Evolutionary conservation across 2,113 vertebrate genomes (phyloP), one percentile per base, ranked within the genome.

Genomic region (Lagopus muta): DNA sequence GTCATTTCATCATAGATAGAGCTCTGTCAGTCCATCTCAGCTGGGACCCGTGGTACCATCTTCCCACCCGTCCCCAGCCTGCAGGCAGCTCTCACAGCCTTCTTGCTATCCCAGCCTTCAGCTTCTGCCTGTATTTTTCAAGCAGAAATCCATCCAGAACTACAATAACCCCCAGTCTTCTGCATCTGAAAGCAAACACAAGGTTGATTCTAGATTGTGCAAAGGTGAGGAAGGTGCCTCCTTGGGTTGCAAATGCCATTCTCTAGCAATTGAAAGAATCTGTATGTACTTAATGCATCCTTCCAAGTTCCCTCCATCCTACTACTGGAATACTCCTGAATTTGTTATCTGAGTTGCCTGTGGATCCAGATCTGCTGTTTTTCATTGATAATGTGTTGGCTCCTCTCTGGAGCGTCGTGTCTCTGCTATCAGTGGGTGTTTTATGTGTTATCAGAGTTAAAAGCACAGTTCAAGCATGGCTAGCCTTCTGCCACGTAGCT

Each of bases 401-500:
- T 48, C 10, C 45, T 48, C 57, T 78, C 77, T n/a, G 60, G 43
- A 27, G 3, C 17, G 13, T 70, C 5, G 38, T 65, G 4, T 19
- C 42, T 78, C 55, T 54, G 61, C 57, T 57, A 1, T 54, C 45
- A 54, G 61, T 10, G 8, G 25, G 7, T 45, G 24, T 42, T 62
- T 76, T 42, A 7, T 42, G 13, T 57, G 30, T 36, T 66, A 47
- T 47, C 45, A 14, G 6, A 42, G 43, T 38, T 76, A 81, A 45
- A 30, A 76, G 10, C 55, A 74, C 30, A 60, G 45, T 40, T 61
- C n/a, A 84, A 36, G 79, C 21, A 58, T 15, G 2, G 19, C 70
- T 22, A 65, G 14, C 48, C 27, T 24, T 30, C 40, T 73, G 75
- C 43, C 24, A n/a, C 2, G 1, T 43, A 38, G 45, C 0, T 0